Conservation (phyloP, 2,888 invertebrate species). For the Cryptops parisi region DNA sequence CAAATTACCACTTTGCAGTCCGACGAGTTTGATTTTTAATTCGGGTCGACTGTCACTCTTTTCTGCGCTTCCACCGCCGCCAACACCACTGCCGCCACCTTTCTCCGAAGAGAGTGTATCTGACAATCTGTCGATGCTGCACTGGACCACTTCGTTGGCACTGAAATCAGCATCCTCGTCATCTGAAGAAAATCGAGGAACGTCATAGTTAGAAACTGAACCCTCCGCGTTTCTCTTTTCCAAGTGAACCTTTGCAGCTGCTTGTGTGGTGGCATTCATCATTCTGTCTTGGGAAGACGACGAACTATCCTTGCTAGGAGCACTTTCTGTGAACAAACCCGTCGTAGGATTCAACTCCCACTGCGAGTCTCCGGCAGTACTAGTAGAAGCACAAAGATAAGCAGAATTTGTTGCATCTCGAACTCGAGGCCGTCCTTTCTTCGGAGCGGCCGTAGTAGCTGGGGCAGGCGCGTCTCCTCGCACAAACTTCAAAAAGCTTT, state of each 20-base stretch:
- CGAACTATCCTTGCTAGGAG: neutral
- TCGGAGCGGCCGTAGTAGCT: neutral
- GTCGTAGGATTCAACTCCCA: conserved; percentile 15
- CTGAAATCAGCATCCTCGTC: conserved; percentile 6
- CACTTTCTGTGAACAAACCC: conserved; percentile 12
- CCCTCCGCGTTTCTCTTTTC: neutral
- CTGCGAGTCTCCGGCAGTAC: neutral
- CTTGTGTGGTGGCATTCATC: neutral
- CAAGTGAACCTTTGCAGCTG: neutral
- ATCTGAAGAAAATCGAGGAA: conserved; percentile 14
- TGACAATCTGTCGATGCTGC: neutral
- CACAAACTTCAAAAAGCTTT: conserved; percentile 17
- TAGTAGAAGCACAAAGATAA: neutral
- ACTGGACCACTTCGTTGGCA: neutral
- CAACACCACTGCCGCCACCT: neutral
- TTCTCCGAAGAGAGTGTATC: neutral
- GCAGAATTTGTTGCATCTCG: neutral
- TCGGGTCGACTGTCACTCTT: neutral
- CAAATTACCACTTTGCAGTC: conserved; percentile 4
- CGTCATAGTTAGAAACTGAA: neutral
- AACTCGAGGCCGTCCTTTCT: neutral
- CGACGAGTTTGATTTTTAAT: conserved; percentile 5
- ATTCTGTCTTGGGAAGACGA: neutral
- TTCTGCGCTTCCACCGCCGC: neutral
- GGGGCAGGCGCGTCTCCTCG: conserved; percentile 6